These are phyloP conservation scores for Physella acuta DNA, from an alignment of 1,140 invertebrate genomes.

Conservation along the genomic window DNA sequence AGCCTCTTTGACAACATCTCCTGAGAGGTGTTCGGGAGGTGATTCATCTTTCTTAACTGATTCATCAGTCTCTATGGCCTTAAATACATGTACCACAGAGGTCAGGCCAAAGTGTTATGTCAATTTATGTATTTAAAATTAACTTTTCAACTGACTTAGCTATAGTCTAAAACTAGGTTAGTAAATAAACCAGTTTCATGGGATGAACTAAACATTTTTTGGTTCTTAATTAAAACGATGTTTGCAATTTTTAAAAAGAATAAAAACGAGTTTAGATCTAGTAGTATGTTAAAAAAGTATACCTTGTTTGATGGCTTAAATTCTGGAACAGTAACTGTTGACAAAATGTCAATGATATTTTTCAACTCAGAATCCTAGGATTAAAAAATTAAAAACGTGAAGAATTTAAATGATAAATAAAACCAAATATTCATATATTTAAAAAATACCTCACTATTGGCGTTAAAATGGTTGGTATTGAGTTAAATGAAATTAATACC, in stretches of 20 bases:
- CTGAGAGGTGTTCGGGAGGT: slow-evolving; percentile 14
- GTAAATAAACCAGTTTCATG: no score
- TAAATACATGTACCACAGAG: no score
- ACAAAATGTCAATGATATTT: not conserved
- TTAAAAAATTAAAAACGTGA: not conserved
- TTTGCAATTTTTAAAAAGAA: no score
- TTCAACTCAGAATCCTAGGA: not conserved
- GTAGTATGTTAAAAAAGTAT: no score
- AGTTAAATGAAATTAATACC: slow-evolving; percentile 23
- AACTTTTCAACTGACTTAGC: no score
- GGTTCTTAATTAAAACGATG: no score
- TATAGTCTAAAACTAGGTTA: no score
- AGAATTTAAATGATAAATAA: not conserved
- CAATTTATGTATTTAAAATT: no score
- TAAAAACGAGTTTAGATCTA: no score
- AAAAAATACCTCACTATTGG: not conserved
- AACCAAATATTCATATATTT: not conserved
- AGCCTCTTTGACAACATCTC: slow-evolving; percentile 40
- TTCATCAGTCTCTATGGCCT: slow-evolving; percentile 56
- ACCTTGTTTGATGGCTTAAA: slow-evolving; percentile 14
- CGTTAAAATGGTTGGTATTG: not conserved
- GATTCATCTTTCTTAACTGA: slow-evolving; percentile 33
- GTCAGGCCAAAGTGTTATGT: no score
- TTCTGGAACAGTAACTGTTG: slow-evolving; percentile 6
- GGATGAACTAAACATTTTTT: no score